Percentiles rank a stretch among this genome's conserved stretches.
Evolutionary conservation across 2,113 vertebrate species (phyloP).

Genomic region (Pteruthius melanotis): DNA sequence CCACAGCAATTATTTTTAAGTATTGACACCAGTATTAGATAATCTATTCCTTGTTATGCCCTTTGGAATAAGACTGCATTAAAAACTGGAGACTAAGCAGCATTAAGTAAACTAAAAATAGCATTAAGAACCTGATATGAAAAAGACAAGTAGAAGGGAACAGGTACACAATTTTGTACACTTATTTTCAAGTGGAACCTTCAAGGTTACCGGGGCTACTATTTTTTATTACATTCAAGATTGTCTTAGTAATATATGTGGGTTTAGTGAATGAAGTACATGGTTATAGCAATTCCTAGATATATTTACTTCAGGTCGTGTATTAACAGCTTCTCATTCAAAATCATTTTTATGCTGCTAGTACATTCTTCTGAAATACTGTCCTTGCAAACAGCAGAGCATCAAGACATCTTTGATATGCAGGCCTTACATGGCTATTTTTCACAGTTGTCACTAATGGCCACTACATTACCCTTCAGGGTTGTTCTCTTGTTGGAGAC

Average conservation of each 20-base stretch:
- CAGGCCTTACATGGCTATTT: not conserved
- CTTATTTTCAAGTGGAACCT: not conserved
- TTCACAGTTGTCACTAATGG: not conserved
- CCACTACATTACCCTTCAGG: not conserved
- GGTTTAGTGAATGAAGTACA: not conserved
- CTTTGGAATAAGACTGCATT: not conserved
- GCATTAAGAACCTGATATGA: not conserved
- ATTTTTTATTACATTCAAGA: not conserved
- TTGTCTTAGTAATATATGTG: not conserved
- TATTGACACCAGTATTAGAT: not conserved
- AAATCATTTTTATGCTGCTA: not conserved
- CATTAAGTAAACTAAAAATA: not conserved
- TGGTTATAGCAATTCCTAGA: not conserved
- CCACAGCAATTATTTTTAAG: conserved; percentile 10
- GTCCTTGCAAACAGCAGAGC: not conserved
- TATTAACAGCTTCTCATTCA: not conserved
- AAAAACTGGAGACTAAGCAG: not conserved
- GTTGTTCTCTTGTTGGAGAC: not conserved
- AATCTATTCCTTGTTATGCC: not conserved
- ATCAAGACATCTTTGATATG: not conserved
- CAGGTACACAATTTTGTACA: not conserved
- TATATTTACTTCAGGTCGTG: not conserved
- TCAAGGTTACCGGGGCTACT: not conserved
- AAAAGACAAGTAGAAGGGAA: not conserved
- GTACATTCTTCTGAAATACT: not conserved